phyloP scores from a whole-genome alignment of 1,140 invertebrate genomes.

The Halictus rubicundus region DNA sequence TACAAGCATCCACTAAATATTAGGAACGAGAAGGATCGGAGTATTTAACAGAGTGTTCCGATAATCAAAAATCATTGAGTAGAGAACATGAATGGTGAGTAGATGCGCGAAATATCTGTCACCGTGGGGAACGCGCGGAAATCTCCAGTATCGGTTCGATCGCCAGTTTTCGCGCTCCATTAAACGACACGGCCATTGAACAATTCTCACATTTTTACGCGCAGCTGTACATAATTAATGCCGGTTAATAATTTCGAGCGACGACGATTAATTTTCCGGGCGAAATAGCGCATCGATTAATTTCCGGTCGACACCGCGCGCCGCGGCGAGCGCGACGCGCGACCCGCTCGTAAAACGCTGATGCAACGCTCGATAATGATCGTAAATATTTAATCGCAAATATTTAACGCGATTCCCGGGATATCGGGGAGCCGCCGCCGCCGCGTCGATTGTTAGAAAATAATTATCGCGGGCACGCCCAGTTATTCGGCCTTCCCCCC shows the following conservation, averaged over 20 bases:
- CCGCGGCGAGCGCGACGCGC: not conserved
- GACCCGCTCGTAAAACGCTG: slow-evolving; percentile 21
- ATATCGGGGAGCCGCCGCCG: not conserved
- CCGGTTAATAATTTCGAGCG: slow-evolving; percentile 18
- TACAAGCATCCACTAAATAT: too few relatives aligned
- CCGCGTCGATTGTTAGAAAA: not conserved
- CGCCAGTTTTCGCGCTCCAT: not conserved
- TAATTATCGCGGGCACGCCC: slow-evolving; percentile 5
- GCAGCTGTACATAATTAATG: slow-evolving; percentile 34
- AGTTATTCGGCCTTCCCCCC: not conserved
- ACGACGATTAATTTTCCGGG: slow-evolving; percentile 30
- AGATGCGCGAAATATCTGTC: too few relatives aligned
- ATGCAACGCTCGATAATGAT: slow-evolving; percentile 34
- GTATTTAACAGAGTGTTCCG: too few relatives aligned
- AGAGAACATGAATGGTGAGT: too few relatives aligned
- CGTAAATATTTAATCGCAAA: slow-evolving; percentile 24
- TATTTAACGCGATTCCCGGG: slow-evolving; percentile 19
- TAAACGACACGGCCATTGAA: too few relatives aligned
- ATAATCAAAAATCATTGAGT: too few relatives aligned
- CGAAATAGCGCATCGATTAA: slow-evolving; percentile 20
- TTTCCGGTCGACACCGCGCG: slow-evolving; percentile 4
- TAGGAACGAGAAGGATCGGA: too few relatives aligned
- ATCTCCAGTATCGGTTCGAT: not conserved
- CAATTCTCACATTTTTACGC: not conserved
- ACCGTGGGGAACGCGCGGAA: not conserved